Evolutionary conservation across 2,888 invertebrate species (phyloP), one percentile per base, ranked within the genome.

Genomic region (Eupithecia centaureata): DNA sequence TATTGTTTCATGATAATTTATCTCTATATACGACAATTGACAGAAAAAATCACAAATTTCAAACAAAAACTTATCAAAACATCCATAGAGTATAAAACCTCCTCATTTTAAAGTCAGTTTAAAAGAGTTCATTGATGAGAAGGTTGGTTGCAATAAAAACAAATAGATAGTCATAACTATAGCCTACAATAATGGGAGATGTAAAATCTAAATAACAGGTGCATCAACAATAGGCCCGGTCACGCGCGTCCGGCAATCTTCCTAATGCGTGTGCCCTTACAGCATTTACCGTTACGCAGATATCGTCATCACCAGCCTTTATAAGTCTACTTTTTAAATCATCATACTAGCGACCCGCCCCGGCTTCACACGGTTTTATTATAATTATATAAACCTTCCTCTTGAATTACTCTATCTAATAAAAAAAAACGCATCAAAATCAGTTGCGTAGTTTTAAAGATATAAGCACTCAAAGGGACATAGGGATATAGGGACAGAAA

Each of bases 211-310:
- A 30, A 47, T 22, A 47, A 22, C 66, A 67, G 67, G 67, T 67
- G 67, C 38, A 63, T 12, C 8, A 22, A 63, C 67, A 67, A 67
- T 59, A 52, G 35, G 51, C 28, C 27, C 13, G 58, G 57, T 67
- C 62, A 63, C 67, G 64, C 59, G 59, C 59, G 58, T 63, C 67
- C 66, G 47, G 64, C 58, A 27, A 56, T 22, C 22, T 25, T 30
- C 25, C 32, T 64, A 60, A 56, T 60, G 68, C 33, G 59, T 60
- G 67, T 66, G 66, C 61, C 42, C 42, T 42, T 42, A 18, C 18
- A 2, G 42, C n/a, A 1, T 38, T 22, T 47, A 22, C 47, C 8
- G 4, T 22, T 12, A 47, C 1, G 12, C 47, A 47, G 18, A 8
- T 8, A 22, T 18, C 3, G 22, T 47, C 47, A 47, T 47, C 47